These are phyloP conservation scores for Maniola hyperantus DNA, from an alignment of 2,888 invertebrate species.

Conservation along the genomic window DNA sequence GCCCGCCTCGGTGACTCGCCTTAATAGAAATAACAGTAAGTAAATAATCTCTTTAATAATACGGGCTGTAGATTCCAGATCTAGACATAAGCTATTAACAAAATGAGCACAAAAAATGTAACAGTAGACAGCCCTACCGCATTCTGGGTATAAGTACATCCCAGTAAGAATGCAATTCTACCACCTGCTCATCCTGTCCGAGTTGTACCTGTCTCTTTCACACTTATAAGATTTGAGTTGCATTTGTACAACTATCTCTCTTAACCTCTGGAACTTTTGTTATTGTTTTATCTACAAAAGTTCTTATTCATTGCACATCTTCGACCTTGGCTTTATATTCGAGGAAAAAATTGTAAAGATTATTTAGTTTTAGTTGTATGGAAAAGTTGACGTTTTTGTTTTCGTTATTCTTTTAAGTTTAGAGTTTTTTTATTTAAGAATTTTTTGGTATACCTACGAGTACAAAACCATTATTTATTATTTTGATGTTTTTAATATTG, in stretches of 20 bases:
- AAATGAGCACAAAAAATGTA: not conserved
- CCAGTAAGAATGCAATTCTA: constrained; percentile 19
- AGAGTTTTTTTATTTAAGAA: not conserved
- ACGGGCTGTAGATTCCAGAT: not conserved
- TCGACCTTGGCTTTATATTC: constrained; percentile 8
- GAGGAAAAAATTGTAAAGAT: constrained; percentile 27
- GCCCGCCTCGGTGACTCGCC: no score
- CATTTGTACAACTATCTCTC: constrained; percentile 9
- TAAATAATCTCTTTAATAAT: not conserved
- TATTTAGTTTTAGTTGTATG: constrained; percentile 1
- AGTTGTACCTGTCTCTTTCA: constrained; percentile 19
- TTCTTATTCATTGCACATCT: constrained; percentile 1
- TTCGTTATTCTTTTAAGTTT: not conserved
- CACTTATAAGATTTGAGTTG: not conserved
- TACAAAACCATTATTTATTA: not conserved
- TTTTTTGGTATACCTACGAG: not conserved
- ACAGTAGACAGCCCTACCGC: constrained; percentile 28
- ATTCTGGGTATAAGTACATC: constrained; percentile 18
- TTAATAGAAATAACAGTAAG: no score
- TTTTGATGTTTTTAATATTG: no score
- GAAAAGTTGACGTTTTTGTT: constrained; percentile 14
- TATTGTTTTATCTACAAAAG: constrained; percentile 9
- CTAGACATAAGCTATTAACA: not conserved
- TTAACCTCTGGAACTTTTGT: constrained; percentile 9
- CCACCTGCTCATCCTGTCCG: constrained; percentile 28